Evolutionary conservation across 2,888 invertebrate species (phyloP), one percentile per base, ranked within the genome.

Genomic region (Nasonia oneida): DNA sequence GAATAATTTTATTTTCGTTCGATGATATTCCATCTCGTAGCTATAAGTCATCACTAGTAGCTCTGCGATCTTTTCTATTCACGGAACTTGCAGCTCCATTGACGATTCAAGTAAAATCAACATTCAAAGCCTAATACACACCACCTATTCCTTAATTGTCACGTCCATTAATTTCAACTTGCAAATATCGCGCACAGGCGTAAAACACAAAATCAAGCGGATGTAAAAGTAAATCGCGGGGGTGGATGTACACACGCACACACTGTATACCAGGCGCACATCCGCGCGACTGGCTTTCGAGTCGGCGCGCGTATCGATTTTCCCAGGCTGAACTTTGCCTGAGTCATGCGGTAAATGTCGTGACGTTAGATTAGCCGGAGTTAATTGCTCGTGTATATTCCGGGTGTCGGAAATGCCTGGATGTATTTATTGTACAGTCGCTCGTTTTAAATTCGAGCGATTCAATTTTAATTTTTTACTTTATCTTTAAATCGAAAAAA

Each of bases 131-230:
- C 29, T 42, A 47, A 14, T n/a, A 23, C 2, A 29, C 37, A 5
- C 6, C 18, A 33, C 29, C 3, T 23, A 23, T 23, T 23, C 23
- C 23, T 84, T 84, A 84, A 84, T 84, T 84, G 80, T 84, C 80
- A 70, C 75, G 80, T 75, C 70, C 50, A 74, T 84, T 50, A 84
- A 84, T 80, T 79, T 79, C 75, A 76, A 84, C 74, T 81, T 70
- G 12, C 75, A 75, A 73, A 53, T 42, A 2, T 61, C n/a, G 29
- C 50, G 23, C 37, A 3, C 37, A 57, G 12, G 29, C 71, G 64
- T 73, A 79, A 79, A 84, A 53, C n/a, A 18, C 39, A 33, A 70
- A 84, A 81, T 84, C 80, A 84, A 84, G 76, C 37, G 37, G 53
- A 67, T 67, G 70, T 75, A 84, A 80, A 81, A 81, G 29, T 39